Base-by-base conservation (phyloP, 1,140 invertebrate genomes). In the Penaeus indicus region DNA sequence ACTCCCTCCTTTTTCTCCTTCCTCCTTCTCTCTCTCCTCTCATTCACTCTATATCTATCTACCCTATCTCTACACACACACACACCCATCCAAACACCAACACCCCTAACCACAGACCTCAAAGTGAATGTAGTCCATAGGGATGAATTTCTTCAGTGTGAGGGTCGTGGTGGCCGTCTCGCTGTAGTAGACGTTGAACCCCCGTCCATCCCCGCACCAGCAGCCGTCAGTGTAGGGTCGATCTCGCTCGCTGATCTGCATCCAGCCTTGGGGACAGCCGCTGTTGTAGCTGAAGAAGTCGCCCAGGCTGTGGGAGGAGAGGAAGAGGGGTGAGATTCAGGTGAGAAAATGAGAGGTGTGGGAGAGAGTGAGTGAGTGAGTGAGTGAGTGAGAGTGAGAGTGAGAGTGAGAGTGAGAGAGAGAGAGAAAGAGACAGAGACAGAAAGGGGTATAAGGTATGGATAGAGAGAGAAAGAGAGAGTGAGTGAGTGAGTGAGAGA, bases 101-200 rank as follows among this genome's bases (percentile, higher is more conserved):
- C 78, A n/a, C 27, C 2, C 27, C 8, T 69, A 42, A 11, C 10
- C 32, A 81, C 84, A 19, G 42, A 90, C 90, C 87, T 87, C 86
- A 38, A 90, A 90, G 42, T 90, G 90, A 3, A 90, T 88, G 64
- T 90, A 90, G 25, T 90, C 90, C 90, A 90, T 95, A 94, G 27
- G 93, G 91, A 63, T 94, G 94, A 95, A 95, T 85, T 95, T 94
- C 92, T 96, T 96, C 84, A 97, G 93, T 86, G 96, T 96, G 91
- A 97, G 93, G 92, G 96, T 96, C 89, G 97, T 95, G 84, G 95
- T 96, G 90, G 94, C 93, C 54, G 95, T 96, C 93, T 97, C 96
- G 93, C 96, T 96, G 93, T 96, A 97, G 93, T 97, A 97, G 54
- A 97, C 96, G 0, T 96, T 96, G 92, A 96, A 96, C 38, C 96